phyloP scores from a whole-genome alignment of 2,888 invertebrate genomes.

The Epirrita christyi region DNA sequence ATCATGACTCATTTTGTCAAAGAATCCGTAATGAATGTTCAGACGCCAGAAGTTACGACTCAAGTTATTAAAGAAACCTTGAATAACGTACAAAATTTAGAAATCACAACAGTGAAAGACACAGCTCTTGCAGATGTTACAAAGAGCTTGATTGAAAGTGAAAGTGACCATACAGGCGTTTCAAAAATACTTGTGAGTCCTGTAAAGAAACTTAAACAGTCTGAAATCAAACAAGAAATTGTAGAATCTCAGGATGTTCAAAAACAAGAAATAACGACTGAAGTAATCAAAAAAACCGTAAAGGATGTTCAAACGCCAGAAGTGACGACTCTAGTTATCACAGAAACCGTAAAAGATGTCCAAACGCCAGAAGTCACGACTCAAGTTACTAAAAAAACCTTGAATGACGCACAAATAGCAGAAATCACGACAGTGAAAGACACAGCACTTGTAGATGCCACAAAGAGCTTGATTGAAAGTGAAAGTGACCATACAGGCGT shows the following conservation, averaged over 20 bases:
- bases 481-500: slow-evolving; percentile 50
- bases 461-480: slow-evolving; percentile 50
- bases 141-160: slow-evolving; percentile 51
- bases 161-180: slow-evolving; percentile 48
- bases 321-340: background rate
- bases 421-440: background rate
- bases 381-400: background rate
- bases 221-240: slow-evolving; percentile 1
- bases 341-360: background rate
- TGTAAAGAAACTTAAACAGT: slow-evolving; percentile 2
- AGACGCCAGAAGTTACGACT: background rate
- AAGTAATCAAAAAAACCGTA: slow-evolving; percentile 1
- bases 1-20: background rate
- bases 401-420: background rate
- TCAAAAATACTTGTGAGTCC: slow-evolving; percentile 37
- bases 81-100: background rate
- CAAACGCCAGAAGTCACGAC: background rate
- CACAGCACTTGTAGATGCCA: slow-evolving; percentile 18
- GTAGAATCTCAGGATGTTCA: slow-evolving; percentile 2
- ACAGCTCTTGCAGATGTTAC: slow-evolving; percentile 27
- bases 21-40: background rate
- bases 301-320: background rate
- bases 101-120: background rate
- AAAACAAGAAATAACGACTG: background rate
- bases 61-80: background rate